A percentile compares a stretch with the other conserved stretches of the same genome.
Conservation (phyloP, 2,888 invertebrate species). For the Cheilosia scutellata region DNA sequence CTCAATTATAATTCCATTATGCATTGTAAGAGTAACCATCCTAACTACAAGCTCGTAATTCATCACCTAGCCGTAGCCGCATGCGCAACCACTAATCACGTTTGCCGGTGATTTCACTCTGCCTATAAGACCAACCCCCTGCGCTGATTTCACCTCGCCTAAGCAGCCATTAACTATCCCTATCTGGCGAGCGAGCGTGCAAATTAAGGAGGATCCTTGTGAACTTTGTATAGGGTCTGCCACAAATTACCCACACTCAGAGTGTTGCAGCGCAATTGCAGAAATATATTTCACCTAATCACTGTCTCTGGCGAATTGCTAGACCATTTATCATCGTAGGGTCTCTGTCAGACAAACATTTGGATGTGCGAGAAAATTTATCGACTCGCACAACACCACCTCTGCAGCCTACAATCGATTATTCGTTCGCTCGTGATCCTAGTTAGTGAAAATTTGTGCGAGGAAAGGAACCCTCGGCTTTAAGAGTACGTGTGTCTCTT, state of each 20-base stretch:
- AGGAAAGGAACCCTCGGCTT: constrained; percentile 17
- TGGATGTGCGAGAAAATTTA: constrained; percentile 49
- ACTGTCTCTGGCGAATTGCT: constrained; percentile 66
- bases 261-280: constrained; percentile 44
- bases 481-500: constrained; percentile 18
- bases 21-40: background rate
- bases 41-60: constrained; percentile 7
- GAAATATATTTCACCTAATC: constrained; percentile 69
- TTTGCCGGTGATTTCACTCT: constrained; percentile 21
- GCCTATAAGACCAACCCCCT: constrained; percentile 3
- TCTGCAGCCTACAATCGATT: constrained; percentile 55
- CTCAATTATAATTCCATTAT: constrained; percentile 45
- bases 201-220: constrained; percentile 45
- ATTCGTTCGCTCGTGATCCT: constrained; percentile 52
- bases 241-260: constrained; percentile 38
- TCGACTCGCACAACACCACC: constrained; percentile 54
- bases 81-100: constrained; percentile 2
- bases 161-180: constrained; percentile 48
- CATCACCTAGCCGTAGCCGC: constrained; percentile 25
- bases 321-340: constrained; percentile 62
- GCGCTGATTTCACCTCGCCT: constrained; percentile 41
- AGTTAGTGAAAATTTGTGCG: constrained; percentile 52
- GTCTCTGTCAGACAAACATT: constrained; percentile 63
- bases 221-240: constrained; percentile 17
- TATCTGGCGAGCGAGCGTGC: constrained; percentile 21